These are phyloP conservation scores for Hypocryptadius cinnamomeus DNA, from an alignment of 2,113 vertebrate genomes.

Conservation along the genomic window DNA sequence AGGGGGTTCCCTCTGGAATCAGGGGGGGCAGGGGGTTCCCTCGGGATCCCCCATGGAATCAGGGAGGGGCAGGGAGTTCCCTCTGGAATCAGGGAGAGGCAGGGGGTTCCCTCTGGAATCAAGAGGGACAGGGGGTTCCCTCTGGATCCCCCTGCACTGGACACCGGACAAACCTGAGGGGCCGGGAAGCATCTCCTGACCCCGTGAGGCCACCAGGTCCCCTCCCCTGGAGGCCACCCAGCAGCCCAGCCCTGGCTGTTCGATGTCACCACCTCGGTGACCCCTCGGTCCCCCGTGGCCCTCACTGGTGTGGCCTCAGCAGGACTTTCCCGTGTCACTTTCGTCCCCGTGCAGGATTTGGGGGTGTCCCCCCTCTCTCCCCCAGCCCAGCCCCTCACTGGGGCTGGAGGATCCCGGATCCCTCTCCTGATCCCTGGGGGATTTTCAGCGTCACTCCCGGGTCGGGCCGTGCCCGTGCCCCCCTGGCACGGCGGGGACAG, in stretches of 20 bases:
- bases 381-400: rapidly evolving
- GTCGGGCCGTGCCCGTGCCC: rapidly evolving
- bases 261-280: rapidly evolving
- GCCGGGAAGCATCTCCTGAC: rapidly evolving
- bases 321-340: rapidly evolving
- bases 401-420: neutral
- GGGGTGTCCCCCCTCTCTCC: rapidly evolving
- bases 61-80: rapidly evolving
- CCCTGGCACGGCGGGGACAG: neutral
- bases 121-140: rapidly evolving
- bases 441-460: neutral
- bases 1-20: neutral
- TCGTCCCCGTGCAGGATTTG: neutral
- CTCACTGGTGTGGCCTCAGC: rapidly evolving
- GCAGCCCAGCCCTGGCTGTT: rapidly evolving
- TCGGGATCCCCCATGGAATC: neutral
- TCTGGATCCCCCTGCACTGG: neutral
- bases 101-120: rapidly evolving
- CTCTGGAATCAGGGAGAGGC: neutral
- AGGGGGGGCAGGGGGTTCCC: rapidly evolving
- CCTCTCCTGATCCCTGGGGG: neutral
- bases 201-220: neutral
- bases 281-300: neutral
- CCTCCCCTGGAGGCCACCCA: neutral
- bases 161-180: neutral